These are phyloP conservation scores for Drosophila tropicalis DNA, from an alignment of 1,140 invertebrate genomes.

Conservation along the genomic window DNA sequence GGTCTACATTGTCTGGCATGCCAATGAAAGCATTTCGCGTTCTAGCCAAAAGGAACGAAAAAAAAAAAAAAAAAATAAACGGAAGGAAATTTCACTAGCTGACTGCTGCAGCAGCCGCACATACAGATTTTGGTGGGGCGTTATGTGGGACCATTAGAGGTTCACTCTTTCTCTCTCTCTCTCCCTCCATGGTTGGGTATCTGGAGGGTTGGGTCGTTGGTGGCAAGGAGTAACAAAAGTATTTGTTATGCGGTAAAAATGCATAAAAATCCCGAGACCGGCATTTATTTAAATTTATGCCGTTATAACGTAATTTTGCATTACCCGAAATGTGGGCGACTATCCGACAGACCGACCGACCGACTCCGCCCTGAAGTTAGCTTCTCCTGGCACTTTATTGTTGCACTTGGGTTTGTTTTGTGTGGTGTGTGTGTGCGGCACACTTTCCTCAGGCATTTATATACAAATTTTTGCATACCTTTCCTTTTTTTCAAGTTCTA, in stretches of 20 bases:
- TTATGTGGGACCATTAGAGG: constrained; percentile 69
- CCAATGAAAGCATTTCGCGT: constrained; percentile 66
- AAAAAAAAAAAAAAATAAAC: constrained; percentile 25
- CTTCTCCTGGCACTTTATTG: constrained; percentile 66
- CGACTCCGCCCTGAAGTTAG: constrained; percentile 40
- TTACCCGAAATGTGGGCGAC: constrained; percentile 74
- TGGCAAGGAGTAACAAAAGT: constrained; percentile 73
- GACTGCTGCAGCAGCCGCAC: constrained; percentile 67
- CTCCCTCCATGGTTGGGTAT: too few relatives aligned
- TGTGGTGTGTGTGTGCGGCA: constrained; percentile 40
- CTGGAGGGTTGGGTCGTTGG: constrained; percentile 19
- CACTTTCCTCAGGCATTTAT: constrained; percentile 65
- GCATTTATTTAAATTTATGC: constrained; percentile 83
- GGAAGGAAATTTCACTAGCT: constrained; percentile 82
- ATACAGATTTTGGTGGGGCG: constrained; percentile 38
- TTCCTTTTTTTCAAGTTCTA: constrained; percentile 25
- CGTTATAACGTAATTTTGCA: constrained; percentile 82
- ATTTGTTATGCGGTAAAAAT: constrained; percentile 83
- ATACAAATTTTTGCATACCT: constrained; percentile 63
- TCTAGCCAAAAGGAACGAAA: constrained; percentile 18
- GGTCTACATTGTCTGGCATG: constrained; percentile 32
- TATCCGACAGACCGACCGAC: background rate
- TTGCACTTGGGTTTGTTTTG: constrained; percentile 40
- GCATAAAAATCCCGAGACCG: constrained; percentile 83
- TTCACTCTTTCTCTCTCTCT: background rate